Conservation (phyloP, 2,888 invertebrate species). For the Carterocephalus palaemon region DNA sequence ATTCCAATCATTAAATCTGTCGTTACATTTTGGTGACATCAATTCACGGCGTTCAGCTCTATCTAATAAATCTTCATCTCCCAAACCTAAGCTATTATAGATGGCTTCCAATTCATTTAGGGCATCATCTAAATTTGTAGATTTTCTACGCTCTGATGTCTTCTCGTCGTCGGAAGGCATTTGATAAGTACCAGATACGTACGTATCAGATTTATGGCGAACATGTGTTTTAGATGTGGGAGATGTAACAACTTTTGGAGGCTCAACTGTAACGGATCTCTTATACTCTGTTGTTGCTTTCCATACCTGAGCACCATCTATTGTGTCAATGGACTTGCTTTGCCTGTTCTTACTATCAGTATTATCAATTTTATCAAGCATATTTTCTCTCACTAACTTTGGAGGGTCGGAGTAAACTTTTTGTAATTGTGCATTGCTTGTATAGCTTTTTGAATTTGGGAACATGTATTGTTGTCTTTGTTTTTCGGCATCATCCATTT, state of each 20-base stretch:
- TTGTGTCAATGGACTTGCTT: constrained; percentile 44
- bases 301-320: constrained; percentile 68
- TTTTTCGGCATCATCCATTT: constrained; percentile 76
- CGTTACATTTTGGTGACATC: constrained; percentile 75
- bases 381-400: constrained; percentile 28
- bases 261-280: constrained; percentile 60
- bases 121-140: constrained; percentile 91
- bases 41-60: constrained; percentile 87
- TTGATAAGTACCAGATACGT: constrained; percentile 55
- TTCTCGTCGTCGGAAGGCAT: constrained; percentile 71
- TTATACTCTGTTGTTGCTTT: constrained; percentile 74
- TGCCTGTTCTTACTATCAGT: constrained; percentile 50
- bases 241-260: constrained; percentile 52
- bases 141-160: constrained; percentile 79
- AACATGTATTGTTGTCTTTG: constrained; percentile 59
- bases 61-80: constrained; percentile 89
- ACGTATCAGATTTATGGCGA: constrained; percentile 71
- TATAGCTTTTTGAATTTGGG: constrained; percentile 56
- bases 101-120: constrained; percentile 94
- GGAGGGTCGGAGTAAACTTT: constrained; percentile 36
- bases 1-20: constrained; percentile 73
- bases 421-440: constrained; percentile 46
- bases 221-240: constrained; percentile 64
- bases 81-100: constrained; percentile 90
- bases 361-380: constrained; percentile 40